Conservation (phyloP, 2,797 vertebrate genomes). For the Balearica regulorum region DNA sequence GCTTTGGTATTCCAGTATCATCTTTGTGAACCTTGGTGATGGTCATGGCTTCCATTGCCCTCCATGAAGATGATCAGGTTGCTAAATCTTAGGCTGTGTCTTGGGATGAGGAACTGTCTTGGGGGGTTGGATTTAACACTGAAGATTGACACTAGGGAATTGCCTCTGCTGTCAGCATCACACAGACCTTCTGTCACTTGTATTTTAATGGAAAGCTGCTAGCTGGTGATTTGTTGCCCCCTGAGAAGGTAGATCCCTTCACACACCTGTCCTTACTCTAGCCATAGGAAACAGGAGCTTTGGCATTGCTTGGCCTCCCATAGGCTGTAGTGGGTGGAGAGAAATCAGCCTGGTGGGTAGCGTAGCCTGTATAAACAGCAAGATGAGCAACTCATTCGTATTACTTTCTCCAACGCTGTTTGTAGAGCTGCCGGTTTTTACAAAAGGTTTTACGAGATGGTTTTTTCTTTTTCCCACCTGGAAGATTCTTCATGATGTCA, state of each 20-base stretch:
- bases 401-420: background rate
- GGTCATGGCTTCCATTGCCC: background rate
- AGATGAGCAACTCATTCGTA: background rate
- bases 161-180: background rate
- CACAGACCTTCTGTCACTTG: background rate
- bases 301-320: background rate
- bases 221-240: background rate
- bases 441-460: background rate
- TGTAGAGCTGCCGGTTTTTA: background rate
- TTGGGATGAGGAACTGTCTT: background rate
- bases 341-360: background rate
- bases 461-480: background rate
- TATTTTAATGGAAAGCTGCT: background rate
- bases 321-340: background rate
- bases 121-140: background rate
- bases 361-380: background rate
- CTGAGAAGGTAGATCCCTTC: background rate
- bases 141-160: background rate
- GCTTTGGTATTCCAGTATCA: background rate
- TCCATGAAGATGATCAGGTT: background rate
- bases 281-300: background rate
- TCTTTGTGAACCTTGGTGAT: background rate
- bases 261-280: fast-evolving
- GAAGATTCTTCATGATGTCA: background rate
- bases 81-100: background rate